phyloP scores from a whole-genome alignment of 2,797 vertebrate genomes.

The Bovichtus diacanthus region DNA sequence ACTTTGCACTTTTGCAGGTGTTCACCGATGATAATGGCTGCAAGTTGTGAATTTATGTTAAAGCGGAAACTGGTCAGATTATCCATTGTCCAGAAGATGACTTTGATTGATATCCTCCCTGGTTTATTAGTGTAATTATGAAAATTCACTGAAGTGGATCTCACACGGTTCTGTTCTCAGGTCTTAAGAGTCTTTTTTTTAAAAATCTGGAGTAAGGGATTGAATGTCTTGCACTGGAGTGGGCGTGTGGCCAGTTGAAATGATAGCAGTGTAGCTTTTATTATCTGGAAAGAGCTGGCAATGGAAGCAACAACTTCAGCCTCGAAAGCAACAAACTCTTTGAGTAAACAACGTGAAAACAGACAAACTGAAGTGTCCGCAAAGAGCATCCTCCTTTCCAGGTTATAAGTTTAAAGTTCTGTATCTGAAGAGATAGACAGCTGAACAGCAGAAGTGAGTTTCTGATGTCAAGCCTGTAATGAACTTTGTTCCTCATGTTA shows the following conservation, averaged over 20 bases:
- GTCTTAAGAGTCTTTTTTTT: conserved; percentile 26
- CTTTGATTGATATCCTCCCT: conserved; percentile 47
- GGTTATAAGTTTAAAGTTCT: conserved; percentile 14
- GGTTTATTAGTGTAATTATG: conserved; percentile 49
- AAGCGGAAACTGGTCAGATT: conserved; percentile 13
- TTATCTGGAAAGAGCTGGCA: conserved; percentile 10
- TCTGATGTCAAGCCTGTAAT: conserved; percentile 74
- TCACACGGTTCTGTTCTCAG: conserved; percentile 26
- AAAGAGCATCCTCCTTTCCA: conserved; percentile 25
- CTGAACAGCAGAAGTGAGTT: conserved; percentile 32
- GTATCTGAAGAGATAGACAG: conserved; percentile 1
- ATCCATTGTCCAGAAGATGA: conserved; percentile 14
- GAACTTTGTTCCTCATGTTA: conserved; percentile 77
- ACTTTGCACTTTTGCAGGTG: conserved; percentile 61
- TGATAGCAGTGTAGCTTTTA: conserved; percentile 23
- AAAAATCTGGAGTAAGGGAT: conserved; percentile 6
- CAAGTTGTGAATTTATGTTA: conserved; percentile 11
- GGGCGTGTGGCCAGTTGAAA: conserved; percentile 28
- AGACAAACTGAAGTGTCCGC: background rate
- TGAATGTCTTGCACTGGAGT: conserved; percentile 22
- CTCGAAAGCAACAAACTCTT: conserved; percentile 12
- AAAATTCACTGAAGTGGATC: conserved; percentile 40
- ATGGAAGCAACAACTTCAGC: conserved; percentile 4
- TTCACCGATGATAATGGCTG: conserved; percentile 42
- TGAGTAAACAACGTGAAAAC: background rate